Evolutionary conservation across 2,113 vertebrate genomes (phyloP).

Genomic region (Dicaeum eximium): DNA sequence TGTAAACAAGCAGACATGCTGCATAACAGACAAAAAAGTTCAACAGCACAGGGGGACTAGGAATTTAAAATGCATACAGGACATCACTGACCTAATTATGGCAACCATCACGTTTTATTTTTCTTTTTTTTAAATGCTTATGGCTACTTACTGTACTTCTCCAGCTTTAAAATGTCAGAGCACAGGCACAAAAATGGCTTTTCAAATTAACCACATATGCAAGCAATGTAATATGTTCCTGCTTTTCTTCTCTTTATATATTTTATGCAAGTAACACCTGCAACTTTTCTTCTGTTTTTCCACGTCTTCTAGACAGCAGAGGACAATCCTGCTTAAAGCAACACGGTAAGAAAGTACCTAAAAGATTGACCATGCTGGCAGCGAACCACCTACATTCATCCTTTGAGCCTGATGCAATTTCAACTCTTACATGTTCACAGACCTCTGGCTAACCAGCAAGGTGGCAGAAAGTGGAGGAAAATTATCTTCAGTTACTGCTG

Average conservation of each 20-base stretch:
- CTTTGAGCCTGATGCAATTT: not conserved
- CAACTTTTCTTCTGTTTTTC: not conserved
- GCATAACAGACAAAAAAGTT: not conserved
- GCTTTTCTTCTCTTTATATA: not conserved
- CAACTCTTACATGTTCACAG: not conserved
- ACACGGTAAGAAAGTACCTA: not conserved
- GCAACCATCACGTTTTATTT: not conserved
- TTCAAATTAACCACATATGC: not conserved
- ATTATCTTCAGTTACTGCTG: not conserved
- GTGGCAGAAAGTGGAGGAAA: not conserved
- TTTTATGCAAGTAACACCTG: not conserved
- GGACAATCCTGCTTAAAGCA: not conserved
- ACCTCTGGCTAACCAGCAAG: not conserved
- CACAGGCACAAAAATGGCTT: not conserved
- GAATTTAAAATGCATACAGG: not conserved
- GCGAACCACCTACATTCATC: not conserved
- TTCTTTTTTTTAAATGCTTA: not conserved
- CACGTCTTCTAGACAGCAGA: not conserved
- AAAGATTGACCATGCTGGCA: not conserved
- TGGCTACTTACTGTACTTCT: not conserved
- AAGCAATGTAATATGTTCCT: not conserved
- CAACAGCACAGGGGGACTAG: not conserved
- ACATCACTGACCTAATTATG: not conserved
- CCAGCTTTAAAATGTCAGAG: not conserved
- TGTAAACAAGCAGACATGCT: conserved; percentile 3